Conservation (phyloP, 2,113 vertebrate species). For the Ptilonorhynchus violaceus region DNA sequence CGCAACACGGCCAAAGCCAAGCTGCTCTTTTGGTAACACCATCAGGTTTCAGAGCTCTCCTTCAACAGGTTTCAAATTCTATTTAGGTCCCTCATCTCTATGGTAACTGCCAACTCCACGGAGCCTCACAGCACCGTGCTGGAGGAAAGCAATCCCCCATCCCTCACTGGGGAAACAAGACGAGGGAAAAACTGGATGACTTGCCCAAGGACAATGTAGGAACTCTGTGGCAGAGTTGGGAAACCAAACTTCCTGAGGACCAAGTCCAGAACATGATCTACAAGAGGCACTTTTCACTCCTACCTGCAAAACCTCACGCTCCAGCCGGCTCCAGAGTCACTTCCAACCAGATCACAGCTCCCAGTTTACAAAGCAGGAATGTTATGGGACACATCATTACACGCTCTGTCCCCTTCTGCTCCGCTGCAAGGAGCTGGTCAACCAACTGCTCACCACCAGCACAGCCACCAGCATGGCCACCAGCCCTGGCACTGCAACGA, state of each 20-base stretch:
- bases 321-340: background rate
- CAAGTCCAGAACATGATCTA: background rate
- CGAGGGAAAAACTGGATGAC: background rate
- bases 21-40: conserved; percentile 27
- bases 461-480: background rate
- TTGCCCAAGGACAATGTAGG: background rate
- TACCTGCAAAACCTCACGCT: background rate
- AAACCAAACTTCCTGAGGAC: background rate
- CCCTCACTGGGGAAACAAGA: background rate
- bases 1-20: background rate
- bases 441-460: background rate
- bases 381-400: background rate
- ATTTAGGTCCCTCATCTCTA: conserved; percentile 46
- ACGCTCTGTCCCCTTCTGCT: background rate
- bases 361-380: background rate
- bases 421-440: background rate
- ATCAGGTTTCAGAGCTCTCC: background rate
- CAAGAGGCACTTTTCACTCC: background rate
- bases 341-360: accelerated
- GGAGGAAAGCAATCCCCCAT: background rate
- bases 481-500: background rate
- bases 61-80: conserved; percentile 36
- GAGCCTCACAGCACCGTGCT: background rate
- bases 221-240: background rate
- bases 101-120: background rate